phyloP scores from a whole-genome alignment of 2,797 vertebrate species.

The Dermochelys coriacea region DNA sequence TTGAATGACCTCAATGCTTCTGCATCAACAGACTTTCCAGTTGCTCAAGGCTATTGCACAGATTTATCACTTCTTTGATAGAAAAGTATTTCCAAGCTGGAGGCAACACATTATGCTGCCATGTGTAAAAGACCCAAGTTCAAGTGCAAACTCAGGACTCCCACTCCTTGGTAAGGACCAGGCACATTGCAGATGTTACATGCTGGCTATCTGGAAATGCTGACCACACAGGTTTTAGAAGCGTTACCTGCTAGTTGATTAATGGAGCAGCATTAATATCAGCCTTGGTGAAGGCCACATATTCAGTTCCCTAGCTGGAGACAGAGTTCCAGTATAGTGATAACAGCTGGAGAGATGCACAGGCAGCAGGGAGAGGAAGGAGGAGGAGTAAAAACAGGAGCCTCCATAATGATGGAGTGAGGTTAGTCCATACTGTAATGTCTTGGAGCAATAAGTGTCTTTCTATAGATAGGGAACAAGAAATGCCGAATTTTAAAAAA shows the following conservation, averaged over 20 bases:
- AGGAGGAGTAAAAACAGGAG: not conserved
- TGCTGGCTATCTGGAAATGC: not conserved
- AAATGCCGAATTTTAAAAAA: not conserved
- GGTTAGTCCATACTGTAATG: not conserved
- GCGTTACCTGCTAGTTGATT: constrained; percentile 30
- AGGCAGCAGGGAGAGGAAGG: not conserved
- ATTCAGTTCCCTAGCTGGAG: not conserved
- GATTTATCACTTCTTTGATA: constrained; percentile 22
- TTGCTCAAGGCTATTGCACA: constrained; percentile 27
- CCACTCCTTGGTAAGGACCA: not conserved
- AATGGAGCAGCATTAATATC: constrained; percentile 11
- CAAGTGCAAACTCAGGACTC: not conserved
- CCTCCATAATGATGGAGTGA: not conserved
- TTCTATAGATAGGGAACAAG: not conserved
- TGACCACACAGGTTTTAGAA: not conserved
- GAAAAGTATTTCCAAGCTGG: not conserved
- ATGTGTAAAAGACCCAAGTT: constrained; percentile 49
- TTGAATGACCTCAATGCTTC: constrained; percentile 32
- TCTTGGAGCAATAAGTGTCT: not conserved
- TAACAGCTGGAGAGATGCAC: not conserved
- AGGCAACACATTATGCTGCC: constrained; percentile 23
- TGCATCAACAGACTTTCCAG: constrained; percentile 57
- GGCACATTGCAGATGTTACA: not conserved
- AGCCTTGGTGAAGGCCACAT: not conserved
- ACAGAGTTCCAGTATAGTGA: not conserved